Base-by-base conservation (phyloP, 2,113 vertebrate species). In the Dendropsophus ebraccatus region DNA sequence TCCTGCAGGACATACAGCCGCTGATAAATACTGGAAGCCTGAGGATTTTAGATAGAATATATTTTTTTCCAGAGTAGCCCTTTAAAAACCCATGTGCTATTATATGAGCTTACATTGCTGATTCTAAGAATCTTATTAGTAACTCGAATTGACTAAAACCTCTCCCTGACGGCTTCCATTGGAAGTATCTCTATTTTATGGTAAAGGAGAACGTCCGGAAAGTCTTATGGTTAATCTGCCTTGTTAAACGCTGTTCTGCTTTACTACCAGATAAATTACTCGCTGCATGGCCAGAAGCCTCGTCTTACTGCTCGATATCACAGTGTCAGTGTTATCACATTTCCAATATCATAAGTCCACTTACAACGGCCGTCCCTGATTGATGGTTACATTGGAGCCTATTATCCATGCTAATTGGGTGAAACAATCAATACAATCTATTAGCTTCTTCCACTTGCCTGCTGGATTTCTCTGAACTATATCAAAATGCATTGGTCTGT, bases 351-450 rank as follows among this genome's bases (percentile, higher is more conserved):
- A 60, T 13, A 60, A 25, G 23, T 21, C 14, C 77, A 60, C 7
- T 80, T 41, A 60, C 16, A 37, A 45, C 60, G 54, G 8, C 37
- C 54, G 14, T 5, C 19, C 14, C 1, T 56, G 50, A 56, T 78
- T 35, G 16, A 54, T 35, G 49, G 49, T 9, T 60, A n/a, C 30
- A 37, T n/a, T 37, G 11, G 37, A 5, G 56, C 23, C 52, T 37
- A 79, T 78, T 58, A 79, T 54, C 52, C 77, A n/a, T 79, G 52
- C 19, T 60, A 79, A 80, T 80, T 0, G n/a, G 35, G 14, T 28
- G 54, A 45, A 62, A 17, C 14, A 80, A 62, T 80, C 77, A 80
- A 80, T 80, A 45, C 54, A 16, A 76, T 52, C 45, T 50, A 76
- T 52, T 52, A 16, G 13, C 10, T 79, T 35, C 54, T 37, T 25